Conservation (phyloP, 2,113 vertebrate species). For the Lates calcarifer region DNA sequence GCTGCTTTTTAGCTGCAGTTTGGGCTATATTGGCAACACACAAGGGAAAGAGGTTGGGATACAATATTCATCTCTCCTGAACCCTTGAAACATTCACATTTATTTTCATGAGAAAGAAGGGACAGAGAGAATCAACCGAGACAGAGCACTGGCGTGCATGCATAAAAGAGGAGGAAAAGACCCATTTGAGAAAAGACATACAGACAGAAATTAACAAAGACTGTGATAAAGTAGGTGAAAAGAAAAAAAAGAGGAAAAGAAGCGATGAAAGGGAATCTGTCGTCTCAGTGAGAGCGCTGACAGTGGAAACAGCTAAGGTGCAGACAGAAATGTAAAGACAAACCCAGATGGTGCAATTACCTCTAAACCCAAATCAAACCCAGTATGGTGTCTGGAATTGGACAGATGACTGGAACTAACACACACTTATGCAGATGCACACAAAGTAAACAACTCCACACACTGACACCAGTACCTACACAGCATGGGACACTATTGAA, state of each 20-base stretch:
- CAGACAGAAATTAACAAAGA: background rate
- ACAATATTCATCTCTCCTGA: slow-evolving; percentile 51
- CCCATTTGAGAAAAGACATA: background rate
- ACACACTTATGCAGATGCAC: background rate
- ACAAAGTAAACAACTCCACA: background rate
- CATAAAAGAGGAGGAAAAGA: background rate
- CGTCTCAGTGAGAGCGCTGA: background rate
- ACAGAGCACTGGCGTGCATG: background rate
- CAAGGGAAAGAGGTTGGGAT: slow-evolving; percentile 4
- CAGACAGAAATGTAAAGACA: background rate
- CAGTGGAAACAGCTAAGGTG: background rate
- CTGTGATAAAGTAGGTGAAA: background rate
- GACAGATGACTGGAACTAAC: slow-evolving; percentile 5
- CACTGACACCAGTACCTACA: background rate
- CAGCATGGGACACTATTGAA: slow-evolving; percentile 8
- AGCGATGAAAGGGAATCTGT: background rate
- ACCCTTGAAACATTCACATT: slow-evolving; percentile 39
- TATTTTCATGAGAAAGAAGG: slow-evolving; percentile 38
- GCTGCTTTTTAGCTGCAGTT: slow-evolving; percentile 53
- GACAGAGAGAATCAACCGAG: slow-evolving; percentile 1
- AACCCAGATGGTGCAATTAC: background rate
- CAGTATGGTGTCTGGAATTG: background rate
- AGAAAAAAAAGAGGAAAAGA: slow-evolving; percentile 1
- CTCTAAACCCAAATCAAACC: slow-evolving; percentile 1
- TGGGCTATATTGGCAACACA: slow-evolving; percentile 28